Evolutionary conservation across 2,113 vertebrate genomes (phyloP).

Genomic region (Gila orcuttii): DNA sequence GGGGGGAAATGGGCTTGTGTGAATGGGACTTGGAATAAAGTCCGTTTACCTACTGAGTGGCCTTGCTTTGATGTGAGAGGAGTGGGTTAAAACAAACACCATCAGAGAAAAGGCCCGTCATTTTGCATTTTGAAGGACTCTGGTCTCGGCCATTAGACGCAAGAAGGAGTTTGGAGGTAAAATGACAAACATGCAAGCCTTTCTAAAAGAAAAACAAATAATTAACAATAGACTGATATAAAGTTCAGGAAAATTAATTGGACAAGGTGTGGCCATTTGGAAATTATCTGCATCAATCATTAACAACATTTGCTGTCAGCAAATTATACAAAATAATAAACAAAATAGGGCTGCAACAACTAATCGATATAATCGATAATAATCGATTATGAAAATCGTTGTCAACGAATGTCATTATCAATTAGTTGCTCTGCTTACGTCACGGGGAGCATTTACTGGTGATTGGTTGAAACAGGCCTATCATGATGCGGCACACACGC

Average conservation of each 20-base stretch:
- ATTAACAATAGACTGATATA: neutral
- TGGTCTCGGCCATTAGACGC: neutral
- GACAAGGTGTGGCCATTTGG: neutral
- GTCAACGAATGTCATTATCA: no score
- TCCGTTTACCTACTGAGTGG: neutral
- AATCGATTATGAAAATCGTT: no score
- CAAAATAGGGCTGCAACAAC: no score
- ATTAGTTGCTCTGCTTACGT: no score
- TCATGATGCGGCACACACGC: no score
- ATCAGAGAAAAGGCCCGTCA: neutral
- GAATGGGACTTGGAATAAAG: constrained; percentile 1
- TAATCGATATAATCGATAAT: no score
- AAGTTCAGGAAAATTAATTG: neutral
- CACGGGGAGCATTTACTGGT: no score
- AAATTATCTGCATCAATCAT: neutral
- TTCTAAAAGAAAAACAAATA: neutral
- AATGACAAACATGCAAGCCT: neutral
- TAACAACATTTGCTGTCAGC: no score
- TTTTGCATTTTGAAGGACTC: neutral
- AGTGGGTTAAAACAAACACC: constrained; percentile 13
- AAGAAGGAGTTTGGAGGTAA: neutral
- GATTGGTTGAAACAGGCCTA: no score
- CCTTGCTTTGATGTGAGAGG: constrained; percentile 9
- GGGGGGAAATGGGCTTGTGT: neutral
- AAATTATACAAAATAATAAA: no score